Evolutionary conservation across 2,113 vertebrate genomes (phyloP).

Genomic region (Xenopus borealis): DNA sequence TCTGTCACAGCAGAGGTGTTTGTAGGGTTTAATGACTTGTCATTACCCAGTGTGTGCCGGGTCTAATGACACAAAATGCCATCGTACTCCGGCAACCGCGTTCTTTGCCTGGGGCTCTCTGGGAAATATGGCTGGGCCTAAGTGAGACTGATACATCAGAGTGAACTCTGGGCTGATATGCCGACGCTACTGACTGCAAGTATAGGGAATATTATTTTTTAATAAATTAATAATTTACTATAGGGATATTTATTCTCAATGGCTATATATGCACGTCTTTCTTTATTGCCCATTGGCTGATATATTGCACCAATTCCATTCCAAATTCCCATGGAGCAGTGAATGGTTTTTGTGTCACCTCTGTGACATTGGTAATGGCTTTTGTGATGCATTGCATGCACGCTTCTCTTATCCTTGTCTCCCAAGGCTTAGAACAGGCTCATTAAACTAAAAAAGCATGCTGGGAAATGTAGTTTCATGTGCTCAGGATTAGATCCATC

Average conservation of each 20-base stretch:
- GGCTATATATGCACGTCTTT: neutral
- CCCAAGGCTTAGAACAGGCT: neutral
- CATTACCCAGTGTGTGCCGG: too few relatives aligned
- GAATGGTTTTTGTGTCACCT: neutral
- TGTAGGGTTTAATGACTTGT: too few relatives aligned
- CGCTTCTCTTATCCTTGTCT: neutral
- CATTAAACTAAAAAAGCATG: constrained; percentile 21
- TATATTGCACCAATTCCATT: neutral
- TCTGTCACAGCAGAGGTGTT: too few relatives aligned
- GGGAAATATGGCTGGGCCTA: neutral
- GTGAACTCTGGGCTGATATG: neutral
- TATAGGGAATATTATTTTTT: too few relatives aligned
- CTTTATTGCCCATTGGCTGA: too few relatives aligned
- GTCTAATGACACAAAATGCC: neutral
- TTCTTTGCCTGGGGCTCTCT: neutral
- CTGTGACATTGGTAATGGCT: too few relatives aligned
- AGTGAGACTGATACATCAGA: neutral
- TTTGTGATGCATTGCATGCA: too few relatives aligned
- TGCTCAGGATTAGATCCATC: constrained; percentile 27
- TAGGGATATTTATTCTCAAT: neutral
- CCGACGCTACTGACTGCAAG: neutral
- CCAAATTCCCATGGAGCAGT: too few relatives aligned
- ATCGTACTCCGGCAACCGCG: neutral
- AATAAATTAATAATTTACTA: too few relatives aligned
- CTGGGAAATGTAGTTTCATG: constrained; percentile 37